A percentile compares a stretch with the other conserved stretches of the same genome.
Conservation (phyloP, 2,113 vertebrate species). For the Chionis minor region DNA sequence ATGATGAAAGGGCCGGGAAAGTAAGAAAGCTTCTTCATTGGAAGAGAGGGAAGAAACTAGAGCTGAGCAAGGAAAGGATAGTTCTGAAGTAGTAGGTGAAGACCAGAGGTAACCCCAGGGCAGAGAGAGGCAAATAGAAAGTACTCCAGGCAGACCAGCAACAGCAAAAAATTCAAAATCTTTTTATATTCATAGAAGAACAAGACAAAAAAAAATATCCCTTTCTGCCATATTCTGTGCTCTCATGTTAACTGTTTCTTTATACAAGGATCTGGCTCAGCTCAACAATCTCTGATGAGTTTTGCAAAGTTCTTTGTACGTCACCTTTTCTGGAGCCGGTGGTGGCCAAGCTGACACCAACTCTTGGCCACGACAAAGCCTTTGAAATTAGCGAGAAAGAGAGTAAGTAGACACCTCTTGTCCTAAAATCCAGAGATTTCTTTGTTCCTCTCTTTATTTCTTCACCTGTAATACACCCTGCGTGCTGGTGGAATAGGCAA, state of each 20-base stretch:
- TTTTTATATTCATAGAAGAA: background rate
- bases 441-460: background rate
- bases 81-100: background rate
- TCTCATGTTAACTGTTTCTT: background rate
- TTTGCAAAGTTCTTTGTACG: accelerated
- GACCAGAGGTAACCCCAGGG: background rate
- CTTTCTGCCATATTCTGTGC: background rate
- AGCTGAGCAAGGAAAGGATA: background rate
- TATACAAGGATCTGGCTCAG: background rate
- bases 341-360: background rate
- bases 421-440: background rate
- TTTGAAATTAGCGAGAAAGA: background rate
- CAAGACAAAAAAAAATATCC: background rate
- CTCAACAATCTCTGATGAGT: background rate
- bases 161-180: background rate
- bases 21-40: background rate
- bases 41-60: background rate
- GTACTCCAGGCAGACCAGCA: background rate
- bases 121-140: background rate
- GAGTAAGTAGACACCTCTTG: background rate
- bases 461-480: background rate
- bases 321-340: background rate
- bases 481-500: background rate
- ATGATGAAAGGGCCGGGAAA: background rate
- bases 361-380: background rate